These are phyloP conservation scores for Sanderia malayensis DNA, from an alignment of 30 jellyfish, hydroid and myxozoan genomes.

Conservation along the genomic window DNA sequence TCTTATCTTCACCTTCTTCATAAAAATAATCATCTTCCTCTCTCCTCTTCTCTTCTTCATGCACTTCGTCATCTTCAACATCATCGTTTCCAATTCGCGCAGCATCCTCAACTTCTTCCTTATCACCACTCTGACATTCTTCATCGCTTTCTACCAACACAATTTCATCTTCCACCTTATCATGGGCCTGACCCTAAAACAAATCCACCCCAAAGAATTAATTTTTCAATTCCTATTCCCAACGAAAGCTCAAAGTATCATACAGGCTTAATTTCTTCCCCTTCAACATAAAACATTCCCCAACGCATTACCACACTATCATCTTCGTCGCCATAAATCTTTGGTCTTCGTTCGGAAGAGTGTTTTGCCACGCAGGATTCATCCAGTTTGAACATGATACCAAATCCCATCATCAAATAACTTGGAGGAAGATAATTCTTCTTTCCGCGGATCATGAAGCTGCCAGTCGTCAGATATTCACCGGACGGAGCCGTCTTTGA, in stretches of 20 bases:
- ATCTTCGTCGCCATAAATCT: slow-evolving; percentile 34
- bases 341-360: slow-evolving; percentile 73
- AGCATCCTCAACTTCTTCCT: background rate
- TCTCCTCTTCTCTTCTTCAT: background rate
- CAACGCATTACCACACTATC: too few relatives aligned
- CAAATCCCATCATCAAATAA: slow-evolving; percentile 89
- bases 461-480: slow-evolving; percentile 95
- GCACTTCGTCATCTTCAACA: background rate
- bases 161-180: slow-evolving; percentile 30
- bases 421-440: slow-evolving; percentile 94
- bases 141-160: slow-evolving; percentile 14
- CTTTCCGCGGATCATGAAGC: slow-evolving; percentile 98
- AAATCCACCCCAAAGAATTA: too few relatives aligned
- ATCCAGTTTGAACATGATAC: slow-evolving; percentile 87
- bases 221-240: too few relatives aligned
- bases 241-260: too few relatives aligned
- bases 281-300: too few relatives aligned
- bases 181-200: slow-evolving; percentile 21
- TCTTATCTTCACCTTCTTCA: background rate
- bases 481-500: slow-evolving; percentile 99
- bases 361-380: slow-evolving; percentile 75
- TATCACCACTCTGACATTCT: background rate
- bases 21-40: slow-evolving; percentile 1
- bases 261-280: too few relatives aligned
- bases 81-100: slow-evolving; percentile 1